Evolutionary conservation across 1,140 invertebrate species (phyloP).

Genomic region (Papilio machaon): DNA sequence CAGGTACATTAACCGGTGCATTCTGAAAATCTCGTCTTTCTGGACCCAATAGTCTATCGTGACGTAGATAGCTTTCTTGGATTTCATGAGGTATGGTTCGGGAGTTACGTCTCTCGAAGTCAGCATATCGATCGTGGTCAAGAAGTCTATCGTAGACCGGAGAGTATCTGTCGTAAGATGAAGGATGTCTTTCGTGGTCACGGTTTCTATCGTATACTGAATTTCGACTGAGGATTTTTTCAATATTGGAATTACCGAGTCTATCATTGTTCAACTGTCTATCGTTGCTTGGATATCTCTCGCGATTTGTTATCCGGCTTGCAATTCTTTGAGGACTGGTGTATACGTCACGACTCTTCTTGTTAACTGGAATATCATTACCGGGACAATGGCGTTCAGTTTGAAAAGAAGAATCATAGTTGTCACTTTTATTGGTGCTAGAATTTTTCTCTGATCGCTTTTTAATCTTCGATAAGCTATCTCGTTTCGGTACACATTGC

Average conservation of each 20-base stretch:
- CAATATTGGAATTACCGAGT: not conserved
- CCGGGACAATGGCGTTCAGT: not conserved
- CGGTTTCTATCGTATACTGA: not conserved
- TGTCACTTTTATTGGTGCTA: not conserved
- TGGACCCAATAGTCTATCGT: not conserved
- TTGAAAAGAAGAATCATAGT: not conserved
- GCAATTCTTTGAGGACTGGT: not conserved
- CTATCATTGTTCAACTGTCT: not conserved
- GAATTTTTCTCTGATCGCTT: not conserved
- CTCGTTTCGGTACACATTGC: not conserved
- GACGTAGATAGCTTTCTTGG: not conserved
- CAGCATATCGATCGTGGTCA: not conserved
- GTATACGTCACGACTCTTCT: not conserved
- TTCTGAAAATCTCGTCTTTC: constrained; percentile 14
- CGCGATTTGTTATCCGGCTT: not conserved
- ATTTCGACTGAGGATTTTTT: not conserved
- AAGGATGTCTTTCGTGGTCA: not conserved
- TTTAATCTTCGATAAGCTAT: not conserved
- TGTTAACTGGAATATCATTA: not conserved
- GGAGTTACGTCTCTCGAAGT: not conserved
- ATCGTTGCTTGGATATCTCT: not conserved
- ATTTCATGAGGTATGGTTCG: not conserved
- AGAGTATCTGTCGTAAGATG: not conserved
- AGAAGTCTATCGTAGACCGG: not conserved
- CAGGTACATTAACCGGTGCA: not conserved